Evolutionary conservation across 2,888 invertebrate genomes (phyloP).

Genomic region (Hydriomena furcata): DNA sequence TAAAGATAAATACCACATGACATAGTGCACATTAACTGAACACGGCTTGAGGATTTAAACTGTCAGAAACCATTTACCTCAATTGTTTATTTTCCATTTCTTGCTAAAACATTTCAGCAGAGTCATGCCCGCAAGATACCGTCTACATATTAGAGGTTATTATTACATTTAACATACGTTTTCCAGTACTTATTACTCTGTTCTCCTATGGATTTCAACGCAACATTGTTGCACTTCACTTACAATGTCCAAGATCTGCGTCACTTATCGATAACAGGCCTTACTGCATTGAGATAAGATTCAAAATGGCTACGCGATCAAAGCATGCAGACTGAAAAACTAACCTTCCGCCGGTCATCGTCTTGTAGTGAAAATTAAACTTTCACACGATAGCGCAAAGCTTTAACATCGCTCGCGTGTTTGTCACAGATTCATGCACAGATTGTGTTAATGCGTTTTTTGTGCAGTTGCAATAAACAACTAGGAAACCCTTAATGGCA

Average conservation of each 20-base stretch:
- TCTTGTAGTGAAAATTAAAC: background rate
- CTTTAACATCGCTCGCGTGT: background rate
- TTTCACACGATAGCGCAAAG: background rate
- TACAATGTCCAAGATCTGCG: background rate
- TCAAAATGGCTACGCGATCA: background rate
- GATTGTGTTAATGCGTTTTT: background rate
- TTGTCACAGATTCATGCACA: background rate
- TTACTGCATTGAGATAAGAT: background rate
- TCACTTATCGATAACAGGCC: background rate
- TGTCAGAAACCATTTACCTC: background rate
- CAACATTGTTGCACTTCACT: conserved; percentile 23
- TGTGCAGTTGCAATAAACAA: conserved; percentile 14
- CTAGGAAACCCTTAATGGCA: conserved; percentile 30
- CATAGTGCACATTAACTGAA: no score
- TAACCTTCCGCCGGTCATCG: background rate
- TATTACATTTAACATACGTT: conserved; percentile 14
- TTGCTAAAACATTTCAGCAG: conserved; percentile 3
- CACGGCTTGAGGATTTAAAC: no score
- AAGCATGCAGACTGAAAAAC: background rate
- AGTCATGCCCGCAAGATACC: conserved; percentile 6
- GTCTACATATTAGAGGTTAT: conserved; percentile 10
- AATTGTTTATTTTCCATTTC: conserved; percentile 9
- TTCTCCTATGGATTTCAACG: conserved; percentile 4
- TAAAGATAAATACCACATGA: no score
- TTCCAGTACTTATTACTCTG: conserved; percentile 13